Percentiles rank a stretch among this genome's conserved stretches.
phyloP scores from a whole-genome alignment of 2,888 invertebrate genomes.

The Eretmocerus hayati region DNA sequence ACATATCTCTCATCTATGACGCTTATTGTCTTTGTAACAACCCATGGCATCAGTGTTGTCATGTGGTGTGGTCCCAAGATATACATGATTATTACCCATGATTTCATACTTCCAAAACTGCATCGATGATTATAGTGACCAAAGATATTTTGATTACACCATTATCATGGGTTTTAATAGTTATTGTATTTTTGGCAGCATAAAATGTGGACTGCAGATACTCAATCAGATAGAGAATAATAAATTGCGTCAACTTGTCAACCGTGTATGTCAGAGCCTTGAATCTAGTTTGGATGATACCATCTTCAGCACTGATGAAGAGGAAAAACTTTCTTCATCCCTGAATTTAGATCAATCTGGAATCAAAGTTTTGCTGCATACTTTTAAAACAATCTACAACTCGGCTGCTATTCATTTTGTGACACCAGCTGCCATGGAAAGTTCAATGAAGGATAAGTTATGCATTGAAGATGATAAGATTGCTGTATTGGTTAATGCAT shows the following conservation, averaged over 20 bases:
- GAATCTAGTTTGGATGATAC: constrained; percentile 26
- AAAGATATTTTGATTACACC: too few species aligned
- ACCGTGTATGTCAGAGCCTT: constrained; percentile 35
- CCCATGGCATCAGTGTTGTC: too few species aligned
- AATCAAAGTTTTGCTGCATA: constrained; percentile 31
- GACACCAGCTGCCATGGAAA: constrained; percentile 33
- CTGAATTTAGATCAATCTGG: constrained; percentile 32
- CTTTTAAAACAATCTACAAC: constrained; percentile 31
- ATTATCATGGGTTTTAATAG: too few species aligned
- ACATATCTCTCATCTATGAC: too few species aligned
- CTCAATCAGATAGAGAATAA: constrained; percentile 33
- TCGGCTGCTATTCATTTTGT: constrained; percentile 35
- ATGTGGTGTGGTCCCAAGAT: too few species aligned
- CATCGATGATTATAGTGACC: too few species aligned
- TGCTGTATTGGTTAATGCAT: constrained; percentile 34
- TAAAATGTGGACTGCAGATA: constrained; percentile 32
- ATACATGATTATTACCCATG: too few species aligned
- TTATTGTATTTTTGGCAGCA: too few species aligned
- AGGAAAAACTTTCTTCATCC: constrained; percentile 36
- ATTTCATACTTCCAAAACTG: too few species aligned
- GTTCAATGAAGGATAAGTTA: constrained; percentile 31
- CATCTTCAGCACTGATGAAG: constrained; percentile 35
- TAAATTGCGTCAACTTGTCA: constrained; percentile 37
- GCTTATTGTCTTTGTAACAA: too few species aligned
- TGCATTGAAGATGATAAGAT: constrained; percentile 33